These are phyloP conservation scores for Paratilapia polleni DNA, from an alignment of 2,113 vertebrate species.

Conservation along the genomic window DNA sequence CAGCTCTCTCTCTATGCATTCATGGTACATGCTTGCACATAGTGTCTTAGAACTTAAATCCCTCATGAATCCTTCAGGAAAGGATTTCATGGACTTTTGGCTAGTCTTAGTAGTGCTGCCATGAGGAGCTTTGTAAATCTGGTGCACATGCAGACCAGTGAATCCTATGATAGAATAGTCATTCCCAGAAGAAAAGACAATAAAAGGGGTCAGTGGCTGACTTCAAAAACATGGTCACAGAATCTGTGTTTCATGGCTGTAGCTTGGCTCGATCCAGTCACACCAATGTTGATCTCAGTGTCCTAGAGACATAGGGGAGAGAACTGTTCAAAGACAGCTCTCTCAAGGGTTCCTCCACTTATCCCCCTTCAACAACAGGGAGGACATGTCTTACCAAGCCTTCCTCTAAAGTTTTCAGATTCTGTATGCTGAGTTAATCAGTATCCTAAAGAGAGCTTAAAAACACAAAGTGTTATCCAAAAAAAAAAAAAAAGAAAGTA, in stretches of 20 bases:
- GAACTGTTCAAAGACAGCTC: constrained; percentile 57
- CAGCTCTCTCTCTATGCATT: background rate
- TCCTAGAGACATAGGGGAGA: constrained; percentile 33
- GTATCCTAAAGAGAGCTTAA: constrained; percentile 11
- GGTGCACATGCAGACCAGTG: constrained; percentile 49
- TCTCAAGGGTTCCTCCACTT: constrained; percentile 47
- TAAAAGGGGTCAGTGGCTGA: constrained; percentile 64
- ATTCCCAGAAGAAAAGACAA: constrained; percentile 63
- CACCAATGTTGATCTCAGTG: constrained; percentile 49
- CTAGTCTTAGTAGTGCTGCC: constrained; percentile 61
- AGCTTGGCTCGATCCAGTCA: constrained; percentile 51
- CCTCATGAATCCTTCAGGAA: constrained; percentile 57
- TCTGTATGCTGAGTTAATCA: constrained; percentile 15
- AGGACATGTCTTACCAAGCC: constrained; percentile 35
- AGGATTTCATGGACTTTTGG: constrained; percentile 66
- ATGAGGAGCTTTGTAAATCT: constrained; percentile 60
- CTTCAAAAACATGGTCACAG: constrained; percentile 58
- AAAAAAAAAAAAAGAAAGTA: background rate
- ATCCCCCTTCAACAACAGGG: constrained; percentile 36
- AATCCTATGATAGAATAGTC: constrained; percentile 74
- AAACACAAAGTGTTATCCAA: constrained; percentile 5
- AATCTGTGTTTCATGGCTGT: constrained; percentile 37
- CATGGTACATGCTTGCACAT: constrained; percentile 26
- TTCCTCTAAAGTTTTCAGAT: constrained; percentile 13
- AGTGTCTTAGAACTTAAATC: constrained; percentile 57